Conservation (phyloP, 2,888 invertebrate genomes). For the Agonopterix heracliana region DNA sequence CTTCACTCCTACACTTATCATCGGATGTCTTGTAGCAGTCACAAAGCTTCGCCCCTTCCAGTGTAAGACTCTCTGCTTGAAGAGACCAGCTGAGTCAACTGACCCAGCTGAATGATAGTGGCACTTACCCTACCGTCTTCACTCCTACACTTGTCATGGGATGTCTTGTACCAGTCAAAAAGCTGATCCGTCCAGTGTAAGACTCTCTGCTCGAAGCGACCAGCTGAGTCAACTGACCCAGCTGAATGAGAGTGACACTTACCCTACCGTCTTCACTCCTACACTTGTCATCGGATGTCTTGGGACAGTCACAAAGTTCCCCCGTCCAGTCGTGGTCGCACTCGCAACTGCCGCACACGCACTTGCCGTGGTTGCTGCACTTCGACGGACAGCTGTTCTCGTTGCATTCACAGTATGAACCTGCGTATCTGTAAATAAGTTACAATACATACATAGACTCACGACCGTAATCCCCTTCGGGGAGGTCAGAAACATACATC, state of each 20-base stretch:
- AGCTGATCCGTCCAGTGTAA: no score
- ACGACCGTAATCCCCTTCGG: no score
- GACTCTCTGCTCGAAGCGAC: no score
- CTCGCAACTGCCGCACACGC: constrained; percentile 77
- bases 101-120: no score
- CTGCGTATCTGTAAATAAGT: constrained; percentile 28
- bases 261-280: constrained; percentile 23
- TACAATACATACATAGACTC: constrained; percentile 1
- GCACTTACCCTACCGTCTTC: no score
- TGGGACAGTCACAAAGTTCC: constrained; percentile 50
- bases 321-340: constrained; percentile 59
- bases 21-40: no score
- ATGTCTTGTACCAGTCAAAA: neutral
- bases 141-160: no score
- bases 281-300: constrained; percentile 17
- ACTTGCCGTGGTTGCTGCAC: constrained; percentile 80
- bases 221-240: no score
- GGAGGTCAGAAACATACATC: no score
- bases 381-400: constrained; percentile 38
- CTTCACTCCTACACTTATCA: no score
- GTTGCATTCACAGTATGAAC: constrained; percentile 47
- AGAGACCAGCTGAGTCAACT: no score
- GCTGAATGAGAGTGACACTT: constrained; percentile 9
- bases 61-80: no score
- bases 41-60: neutral